Evolutionary conservation across 2,888 invertebrate genomes (phyloP).

Genomic region (Physocephala rufipes): DNA sequence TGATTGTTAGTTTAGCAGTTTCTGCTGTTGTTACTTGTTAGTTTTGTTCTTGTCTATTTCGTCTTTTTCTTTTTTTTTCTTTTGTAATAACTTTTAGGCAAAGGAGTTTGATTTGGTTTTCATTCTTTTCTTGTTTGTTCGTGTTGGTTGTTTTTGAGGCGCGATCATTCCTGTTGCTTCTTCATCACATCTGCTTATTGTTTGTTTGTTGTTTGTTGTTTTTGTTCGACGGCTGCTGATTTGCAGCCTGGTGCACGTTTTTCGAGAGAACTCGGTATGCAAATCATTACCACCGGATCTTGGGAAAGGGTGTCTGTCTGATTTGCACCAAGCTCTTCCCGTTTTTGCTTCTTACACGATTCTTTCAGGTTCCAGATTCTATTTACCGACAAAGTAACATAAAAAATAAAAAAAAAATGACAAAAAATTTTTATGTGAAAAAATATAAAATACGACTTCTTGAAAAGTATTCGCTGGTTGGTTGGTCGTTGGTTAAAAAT

Average conservation of each 20-base stretch:
- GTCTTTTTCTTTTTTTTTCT: background rate
- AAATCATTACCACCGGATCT: conserved; percentile 31
- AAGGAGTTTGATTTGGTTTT: background rate
- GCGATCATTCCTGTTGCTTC: too few species aligned
- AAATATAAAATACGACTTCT: too few species aligned
- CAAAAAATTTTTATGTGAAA: too few species aligned
- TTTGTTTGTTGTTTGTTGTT: background rate
- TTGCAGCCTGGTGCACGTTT: conserved; percentile 28
- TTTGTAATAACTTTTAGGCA: too few species aligned
- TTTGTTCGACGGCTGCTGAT: background rate
- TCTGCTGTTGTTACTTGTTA: background rate
- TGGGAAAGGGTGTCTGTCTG: conserved; percentile 25
- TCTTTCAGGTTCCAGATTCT: background rate
- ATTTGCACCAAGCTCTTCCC: conserved; percentile 3
- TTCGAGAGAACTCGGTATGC: conserved; percentile 33
- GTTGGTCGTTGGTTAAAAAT: too few species aligned
- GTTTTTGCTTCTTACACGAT: background rate
- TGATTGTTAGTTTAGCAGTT: background rate
- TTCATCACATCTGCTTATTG: too few species aligned
- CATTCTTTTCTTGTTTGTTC: too few species aligned
- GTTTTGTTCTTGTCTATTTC: background rate
- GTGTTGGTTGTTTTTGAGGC: too few species aligned
- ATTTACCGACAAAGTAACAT: background rate
- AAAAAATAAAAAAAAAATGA: background rate
- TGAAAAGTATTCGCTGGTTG: too few species aligned